Conservation (phyloP, 2,113 vertebrate genomes). For the Natator depressus region DNA sequence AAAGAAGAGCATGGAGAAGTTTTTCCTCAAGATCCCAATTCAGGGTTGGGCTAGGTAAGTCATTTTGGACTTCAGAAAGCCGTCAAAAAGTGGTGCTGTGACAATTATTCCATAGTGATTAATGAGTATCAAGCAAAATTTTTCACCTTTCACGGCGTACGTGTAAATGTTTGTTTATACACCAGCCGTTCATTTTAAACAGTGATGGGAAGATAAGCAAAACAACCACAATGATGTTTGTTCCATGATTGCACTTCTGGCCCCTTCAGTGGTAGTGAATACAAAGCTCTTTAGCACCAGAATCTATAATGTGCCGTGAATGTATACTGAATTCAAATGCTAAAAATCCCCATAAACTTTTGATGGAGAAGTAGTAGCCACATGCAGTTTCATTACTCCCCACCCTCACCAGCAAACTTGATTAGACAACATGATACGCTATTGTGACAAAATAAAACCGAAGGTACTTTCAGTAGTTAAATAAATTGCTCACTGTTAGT, state of each 20-base stretch:
- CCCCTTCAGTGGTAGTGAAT: background rate
- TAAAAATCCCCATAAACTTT: background rate
- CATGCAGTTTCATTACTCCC: background rate
- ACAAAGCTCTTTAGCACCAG: background rate
- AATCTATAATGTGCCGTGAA: accelerated
- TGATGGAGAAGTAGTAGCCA: background rate
- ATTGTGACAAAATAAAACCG: background rate
- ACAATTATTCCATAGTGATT: accelerated
- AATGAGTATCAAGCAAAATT: background rate
- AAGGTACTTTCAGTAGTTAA: background rate
- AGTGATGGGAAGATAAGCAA: background rate
- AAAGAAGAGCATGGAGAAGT: background rate
- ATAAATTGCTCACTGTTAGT: background rate
- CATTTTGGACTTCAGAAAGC: background rate
- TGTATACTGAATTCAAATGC: background rate
- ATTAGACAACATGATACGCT: background rate
- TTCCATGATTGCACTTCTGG: background rate
- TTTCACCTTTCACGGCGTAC: background rate
- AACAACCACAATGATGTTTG: background rate
- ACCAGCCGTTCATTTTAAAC: background rate
- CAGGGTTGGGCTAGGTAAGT: background rate
- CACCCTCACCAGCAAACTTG: background rate
- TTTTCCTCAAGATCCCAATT: background rate
- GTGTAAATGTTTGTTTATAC: background rate
- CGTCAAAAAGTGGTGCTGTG: background rate